Conservation (phyloP, 2,888 invertebrate genomes). For the Carterocephalus palaemon region DNA sequence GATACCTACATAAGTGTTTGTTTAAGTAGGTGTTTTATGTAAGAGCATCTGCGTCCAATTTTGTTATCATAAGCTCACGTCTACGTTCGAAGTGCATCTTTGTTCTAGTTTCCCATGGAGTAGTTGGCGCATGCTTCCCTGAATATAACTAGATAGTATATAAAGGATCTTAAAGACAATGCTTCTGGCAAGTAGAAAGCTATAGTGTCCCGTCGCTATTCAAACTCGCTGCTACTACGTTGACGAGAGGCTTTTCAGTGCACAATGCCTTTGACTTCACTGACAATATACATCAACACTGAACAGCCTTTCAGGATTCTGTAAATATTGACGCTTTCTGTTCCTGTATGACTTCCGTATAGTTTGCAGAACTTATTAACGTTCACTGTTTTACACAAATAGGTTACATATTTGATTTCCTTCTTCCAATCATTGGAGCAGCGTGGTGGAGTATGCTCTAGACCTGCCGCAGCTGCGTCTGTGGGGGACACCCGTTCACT, state of each 20-base stretch:
- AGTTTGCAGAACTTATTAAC: background rate
- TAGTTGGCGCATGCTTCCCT: background rate
- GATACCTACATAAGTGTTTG: no score
- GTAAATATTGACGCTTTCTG: conserved; percentile 16
- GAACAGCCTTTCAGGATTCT: conserved; percentile 4
- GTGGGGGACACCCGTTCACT: no score
- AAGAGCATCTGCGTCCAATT: no score
- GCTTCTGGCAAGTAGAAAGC: conserved; percentile 15
- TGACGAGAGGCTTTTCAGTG: conserved; percentile 22
- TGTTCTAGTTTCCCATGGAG: conserved; percentile 8
- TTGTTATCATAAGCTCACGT: background rate
- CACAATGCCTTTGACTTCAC: conserved; percentile 8
- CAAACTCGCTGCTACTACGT: no score
- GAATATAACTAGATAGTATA: conserved; percentile 7
- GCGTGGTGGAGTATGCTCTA: no score
- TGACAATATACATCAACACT: conserved; percentile 14
- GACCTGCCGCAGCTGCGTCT: no score
- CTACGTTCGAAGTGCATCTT: background rate
- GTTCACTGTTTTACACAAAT: no score
- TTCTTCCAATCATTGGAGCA: no score
- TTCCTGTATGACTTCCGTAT: background rate
- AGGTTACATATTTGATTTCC: no score
- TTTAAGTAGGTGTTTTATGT: no score
- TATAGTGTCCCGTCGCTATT: conserved; percentile 22
- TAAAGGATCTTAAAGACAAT: conserved; percentile 31